Percentiles rank a stretch among this genome's conserved stretches.
These are phyloP conservation scores for Momotus momota DNA, from an alignment of 2,797 vertebrate species.

Conservation along the genomic window DNA sequence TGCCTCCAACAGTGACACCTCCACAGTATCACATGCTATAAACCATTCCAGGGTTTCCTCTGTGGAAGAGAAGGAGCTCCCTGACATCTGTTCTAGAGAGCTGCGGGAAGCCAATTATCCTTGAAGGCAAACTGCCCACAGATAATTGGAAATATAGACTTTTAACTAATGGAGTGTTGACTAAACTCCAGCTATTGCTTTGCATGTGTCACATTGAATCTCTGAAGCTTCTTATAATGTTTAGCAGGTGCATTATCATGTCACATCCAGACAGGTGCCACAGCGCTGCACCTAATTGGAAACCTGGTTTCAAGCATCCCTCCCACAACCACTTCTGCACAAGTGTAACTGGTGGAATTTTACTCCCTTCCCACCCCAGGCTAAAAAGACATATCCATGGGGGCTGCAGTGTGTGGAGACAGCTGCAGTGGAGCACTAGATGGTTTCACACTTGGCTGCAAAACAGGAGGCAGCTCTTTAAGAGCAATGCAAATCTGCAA, in stretches of 20 bases:
- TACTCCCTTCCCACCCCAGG: background rate
- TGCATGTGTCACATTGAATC: conserved; percentile 28
- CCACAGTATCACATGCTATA: background rate
- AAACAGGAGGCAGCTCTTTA: background rate
- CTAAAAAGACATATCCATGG: background rate
- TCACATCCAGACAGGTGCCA: conserved; percentile 30
- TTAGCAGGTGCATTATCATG: conserved; percentile 54
- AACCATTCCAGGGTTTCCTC: conserved; percentile 5
- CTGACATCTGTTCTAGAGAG: conserved; percentile 40
- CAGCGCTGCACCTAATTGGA: background rate
- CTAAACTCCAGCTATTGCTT: conserved; percentile 53
- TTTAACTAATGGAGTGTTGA: conserved; percentile 70
- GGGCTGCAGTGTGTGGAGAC: background rate
- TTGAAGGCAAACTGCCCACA: conserved; percentile 48
- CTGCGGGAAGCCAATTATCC: conserved; percentile 71
- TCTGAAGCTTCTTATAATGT: conserved; percentile 32
- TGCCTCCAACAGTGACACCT: background rate
- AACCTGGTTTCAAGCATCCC: background rate
- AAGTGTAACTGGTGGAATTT: background rate
- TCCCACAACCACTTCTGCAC: background rate
- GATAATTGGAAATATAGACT: conserved; percentile 73
- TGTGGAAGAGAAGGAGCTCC: background rate
- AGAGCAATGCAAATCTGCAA: background rate
- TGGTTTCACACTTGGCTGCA: background rate
- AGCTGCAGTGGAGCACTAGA: rapidly evolving